phyloP scores from a whole-genome alignment of 1,140 invertebrate genomes.

The Papilio polytes region DNA sequence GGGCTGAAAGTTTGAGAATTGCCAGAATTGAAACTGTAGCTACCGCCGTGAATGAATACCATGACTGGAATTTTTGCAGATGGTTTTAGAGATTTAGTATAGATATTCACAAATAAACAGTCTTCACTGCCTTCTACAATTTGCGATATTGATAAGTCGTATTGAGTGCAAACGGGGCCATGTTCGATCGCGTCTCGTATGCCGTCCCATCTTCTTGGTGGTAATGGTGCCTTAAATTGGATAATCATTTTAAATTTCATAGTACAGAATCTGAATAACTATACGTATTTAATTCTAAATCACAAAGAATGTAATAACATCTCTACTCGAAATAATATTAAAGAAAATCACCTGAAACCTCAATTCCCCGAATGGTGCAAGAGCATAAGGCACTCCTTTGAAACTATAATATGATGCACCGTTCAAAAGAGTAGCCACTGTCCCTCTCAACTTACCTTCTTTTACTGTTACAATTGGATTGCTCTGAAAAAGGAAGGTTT shows the following conservation, averaged over 20 bases:
- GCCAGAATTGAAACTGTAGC: conserved; percentile 83
- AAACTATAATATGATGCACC: conserved; percentile 29
- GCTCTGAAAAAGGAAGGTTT: neutral
- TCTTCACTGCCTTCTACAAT: conserved; percentile 39
- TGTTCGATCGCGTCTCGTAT: conserved; percentile 54
- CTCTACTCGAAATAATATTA: neutral
- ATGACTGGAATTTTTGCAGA: conserved; percentile 63
- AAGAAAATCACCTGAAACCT: conserved; percentile 24
- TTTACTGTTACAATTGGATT: conserved; percentile 26
- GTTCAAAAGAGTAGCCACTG: conserved; percentile 26
- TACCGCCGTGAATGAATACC: conserved; percentile 87
- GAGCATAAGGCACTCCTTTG: conserved; percentile 35
- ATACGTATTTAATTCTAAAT: no score
- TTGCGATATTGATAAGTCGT: conserved; percentile 43
- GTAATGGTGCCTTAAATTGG: conserved; percentile 55
- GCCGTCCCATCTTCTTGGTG: conserved; percentile 52
- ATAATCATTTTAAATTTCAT: neutral
- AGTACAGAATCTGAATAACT: neutral
- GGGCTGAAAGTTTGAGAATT: conserved; percentile 82
- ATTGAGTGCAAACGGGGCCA: conserved; percentile 56
- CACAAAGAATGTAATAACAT: neutral
- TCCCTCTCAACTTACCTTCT: conserved; percentile 27
- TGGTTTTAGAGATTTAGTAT: conserved; percentile 48
- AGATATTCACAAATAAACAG: conserved; percentile 46
- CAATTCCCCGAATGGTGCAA: conserved; percentile 22